These are phyloP conservation scores for Ameiurus melas DNA, from an alignment of 2,113 vertebrate species.

Conservation along the genomic window DNA sequence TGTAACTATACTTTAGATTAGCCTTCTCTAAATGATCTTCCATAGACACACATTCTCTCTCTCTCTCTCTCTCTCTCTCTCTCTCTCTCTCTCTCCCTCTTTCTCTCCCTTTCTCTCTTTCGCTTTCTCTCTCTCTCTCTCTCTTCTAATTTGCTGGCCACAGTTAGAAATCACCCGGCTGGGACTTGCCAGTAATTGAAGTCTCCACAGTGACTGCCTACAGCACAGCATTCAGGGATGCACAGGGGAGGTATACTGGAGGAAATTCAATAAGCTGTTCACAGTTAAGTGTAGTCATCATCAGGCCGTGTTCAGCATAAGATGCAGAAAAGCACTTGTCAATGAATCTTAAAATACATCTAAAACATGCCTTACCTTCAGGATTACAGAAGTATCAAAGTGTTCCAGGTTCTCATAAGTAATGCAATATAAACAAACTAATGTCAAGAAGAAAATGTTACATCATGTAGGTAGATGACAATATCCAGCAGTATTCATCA, in stretches of 20 bases:
- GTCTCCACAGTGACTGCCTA: slow-evolving; percentile 68
- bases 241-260: slow-evolving; percentile 64
- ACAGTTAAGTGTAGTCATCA: slow-evolving; percentile 66
- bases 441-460: not conserved
- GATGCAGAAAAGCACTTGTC: slow-evolving; percentile 61
- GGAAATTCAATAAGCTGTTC: slow-evolving; percentile 70
- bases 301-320: slow-evolving; percentile 65
- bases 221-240: slow-evolving; percentile 65
- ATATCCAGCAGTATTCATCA: not conserved
- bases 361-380: slow-evolving; percentile 33
- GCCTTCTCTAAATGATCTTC: slow-evolving; percentile 53
- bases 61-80: slow-evolving; percentile 49
- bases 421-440: not conserved
- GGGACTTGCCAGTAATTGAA: slow-evolving; percentile 73
- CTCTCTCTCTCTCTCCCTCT: slow-evolving; percentile 55
- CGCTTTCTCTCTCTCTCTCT: slow-evolving; percentile 14
- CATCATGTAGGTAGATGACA: not conserved
- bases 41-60: slow-evolving; percentile 10
- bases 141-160: slow-evolving; percentile 68
- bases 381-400: not conserved
- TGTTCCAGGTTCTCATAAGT: not conserved
- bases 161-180: slow-evolving; percentile 67
- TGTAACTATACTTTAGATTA: slow-evolving; percentile 53
- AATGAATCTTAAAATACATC: slow-evolving; percentile 45
- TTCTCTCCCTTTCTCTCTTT: slow-evolving; percentile 1